Evolutionary conservation across 2,888 invertebrate genomes (phyloP).

Genomic region (Odontocolon sp.): DNA sequence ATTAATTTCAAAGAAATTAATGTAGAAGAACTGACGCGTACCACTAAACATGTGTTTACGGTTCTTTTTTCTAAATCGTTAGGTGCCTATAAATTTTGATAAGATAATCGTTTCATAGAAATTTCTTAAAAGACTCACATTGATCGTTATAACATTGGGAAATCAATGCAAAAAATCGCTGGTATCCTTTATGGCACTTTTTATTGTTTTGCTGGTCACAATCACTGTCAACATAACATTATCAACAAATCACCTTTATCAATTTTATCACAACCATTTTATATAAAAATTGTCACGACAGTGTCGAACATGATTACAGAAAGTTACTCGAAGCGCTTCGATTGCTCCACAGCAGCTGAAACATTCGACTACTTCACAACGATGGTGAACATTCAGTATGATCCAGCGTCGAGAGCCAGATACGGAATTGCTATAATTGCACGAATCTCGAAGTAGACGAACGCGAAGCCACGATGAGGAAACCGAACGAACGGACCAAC

Average conservation of each 20-base stretch:
- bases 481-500: conserved; percentile 1
- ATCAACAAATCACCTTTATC: too few species aligned
- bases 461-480: neutral
- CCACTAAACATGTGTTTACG: too few species aligned
- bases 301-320: neutral
- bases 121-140: conserved; percentile 4
- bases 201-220: neutral
- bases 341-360: neutral
- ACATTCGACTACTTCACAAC: conserved; percentile 12
- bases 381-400: conserved; percentile 22
- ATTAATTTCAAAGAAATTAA: neutral
- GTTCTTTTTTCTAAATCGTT: too few species aligned
- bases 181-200: conserved; percentile 5
- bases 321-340: conserved; percentile 5
- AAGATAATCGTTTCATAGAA: neutral
- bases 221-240: neutral
- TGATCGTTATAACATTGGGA: conserved; percentile 1
- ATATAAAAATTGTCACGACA: too few species aligned
- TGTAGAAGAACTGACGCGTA: too few species aligned
- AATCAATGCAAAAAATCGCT: neutral
- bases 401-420: conserved; percentile 7
- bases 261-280: too few species aligned
- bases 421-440: conserved; percentile 28
- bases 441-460: conserved; percentile 1
- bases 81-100: too few species aligned